Percentiles rank a stretch among this genome's conserved stretches.
Conservation (phyloP, 2,797 vertebrate species). For the Chaenodraco wilsoni region DNA sequence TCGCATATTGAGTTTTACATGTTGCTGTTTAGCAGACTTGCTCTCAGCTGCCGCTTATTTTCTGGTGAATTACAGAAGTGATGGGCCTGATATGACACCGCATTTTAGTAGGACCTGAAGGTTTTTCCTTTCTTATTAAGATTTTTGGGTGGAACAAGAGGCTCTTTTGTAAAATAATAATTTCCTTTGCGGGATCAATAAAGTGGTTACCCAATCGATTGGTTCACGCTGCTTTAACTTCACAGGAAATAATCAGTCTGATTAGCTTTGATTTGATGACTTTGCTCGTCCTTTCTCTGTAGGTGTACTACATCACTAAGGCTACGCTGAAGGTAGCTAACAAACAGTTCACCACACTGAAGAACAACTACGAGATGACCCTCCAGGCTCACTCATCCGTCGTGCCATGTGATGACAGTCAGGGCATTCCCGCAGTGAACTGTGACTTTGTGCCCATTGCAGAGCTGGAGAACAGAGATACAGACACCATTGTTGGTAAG, state of each 20-base stretch:
- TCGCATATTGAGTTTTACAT: conserved; percentile 70
- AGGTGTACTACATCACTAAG: conserved; percentile 95
- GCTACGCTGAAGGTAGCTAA: conserved; percentile 90
- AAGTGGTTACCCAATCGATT: conserved; percentile 8
- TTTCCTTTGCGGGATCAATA: conserved; percentile 50
- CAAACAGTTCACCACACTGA: conserved; percentile 92
- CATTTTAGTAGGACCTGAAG: conserved; percentile 52
- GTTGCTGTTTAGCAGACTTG: conserved; percentile 62
- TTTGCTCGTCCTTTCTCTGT: conserved; percentile 5
- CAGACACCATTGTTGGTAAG: conserved; percentile 92
- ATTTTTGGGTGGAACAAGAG: conserved; percentile 40
- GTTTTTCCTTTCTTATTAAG: conserved; percentile 39
- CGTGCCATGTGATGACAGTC: conserved; percentile 88
- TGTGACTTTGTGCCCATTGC: conserved; percentile 91
- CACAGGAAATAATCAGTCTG: conserved; percentile 27
- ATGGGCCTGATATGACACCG: conserved; percentile 64
- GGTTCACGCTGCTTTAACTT: conserved; percentile 2
- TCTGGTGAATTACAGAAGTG: conserved; percentile 72
- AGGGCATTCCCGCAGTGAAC: conserved; percentile 87
- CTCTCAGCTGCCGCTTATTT: conserved; percentile 71
- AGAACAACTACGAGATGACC: conserved; percentile 85
- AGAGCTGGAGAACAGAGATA: conserved; percentile 87
- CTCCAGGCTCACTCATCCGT: conserved; percentile 86
- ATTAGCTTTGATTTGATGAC: conserved; percentile 27
- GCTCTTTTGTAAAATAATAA: conserved; percentile 35